Percentiles rank a stretch among this genome's conserved stretches.
Conservation (phyloP, 2,888 invertebrate genomes). For the Drosophila imparisetae region DNA sequence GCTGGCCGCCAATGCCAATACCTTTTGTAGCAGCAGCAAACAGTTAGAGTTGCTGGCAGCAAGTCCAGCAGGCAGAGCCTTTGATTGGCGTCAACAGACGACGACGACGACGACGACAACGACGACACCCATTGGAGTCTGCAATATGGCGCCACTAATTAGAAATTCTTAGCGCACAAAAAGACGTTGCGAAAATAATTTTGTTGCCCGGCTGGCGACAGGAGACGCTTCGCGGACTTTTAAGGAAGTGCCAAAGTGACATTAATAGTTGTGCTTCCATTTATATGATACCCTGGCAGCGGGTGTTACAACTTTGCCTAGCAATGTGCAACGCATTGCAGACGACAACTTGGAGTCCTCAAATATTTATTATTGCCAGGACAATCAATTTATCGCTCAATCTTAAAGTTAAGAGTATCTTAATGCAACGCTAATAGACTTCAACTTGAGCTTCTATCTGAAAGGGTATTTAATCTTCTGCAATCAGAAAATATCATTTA, state of each 20-base stretch:
- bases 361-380: background rate
- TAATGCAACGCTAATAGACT: background rate
- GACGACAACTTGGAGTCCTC: background rate
- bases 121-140: conserved; percentile 66
- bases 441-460: background rate
- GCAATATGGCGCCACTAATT: conserved; percentile 81
- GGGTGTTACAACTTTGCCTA: background rate
- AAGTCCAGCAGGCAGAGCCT: conserved; percentile 40
- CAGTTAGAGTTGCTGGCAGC: conserved; percentile 60
- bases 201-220: conserved; percentile 53
- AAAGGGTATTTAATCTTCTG: background rate
- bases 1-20: conserved; percentile 36
- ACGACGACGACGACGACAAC: conserved; percentile 22
- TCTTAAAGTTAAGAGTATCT: background rate
- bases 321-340: background rate
- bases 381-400: no score
- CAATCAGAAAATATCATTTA: background rate
- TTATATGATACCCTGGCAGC: conserved; percentile 24
- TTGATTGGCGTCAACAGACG: conserved; percentile 59
- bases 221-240: conserved; percentile 62
- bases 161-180: conserved; percentile 77
- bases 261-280: conserved; percentile 75
- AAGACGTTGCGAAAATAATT: conserved; percentile 67
- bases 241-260: conserved; percentile 79
- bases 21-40: conserved; percentile 58